phyloP scores from a whole-genome alignment of 2,113 vertebrate species.

The Dicentrarchus labrax region DNA sequence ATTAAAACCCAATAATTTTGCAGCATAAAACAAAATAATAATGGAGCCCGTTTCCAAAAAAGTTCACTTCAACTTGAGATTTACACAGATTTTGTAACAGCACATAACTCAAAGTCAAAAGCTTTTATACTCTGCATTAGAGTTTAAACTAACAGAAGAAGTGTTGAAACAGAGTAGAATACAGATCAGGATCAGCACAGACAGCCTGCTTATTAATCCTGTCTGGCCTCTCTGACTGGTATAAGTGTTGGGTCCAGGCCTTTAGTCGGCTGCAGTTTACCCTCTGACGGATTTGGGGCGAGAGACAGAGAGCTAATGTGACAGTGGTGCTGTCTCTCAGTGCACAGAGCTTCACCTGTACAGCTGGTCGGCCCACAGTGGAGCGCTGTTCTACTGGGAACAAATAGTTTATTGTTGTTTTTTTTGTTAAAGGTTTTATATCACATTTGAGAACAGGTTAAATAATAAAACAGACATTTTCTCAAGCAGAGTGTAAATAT shows the following conservation, averaged over 20 bases:
- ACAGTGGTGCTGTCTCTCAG: neutral
- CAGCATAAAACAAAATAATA: constrained; percentile 35
- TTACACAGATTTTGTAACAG: neutral
- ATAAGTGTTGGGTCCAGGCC: constrained; percentile 9
- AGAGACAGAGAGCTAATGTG: neutral
- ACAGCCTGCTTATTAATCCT: constrained; percentile 6
- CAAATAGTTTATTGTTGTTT: too few relatives aligned
- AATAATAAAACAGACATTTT: neutral
- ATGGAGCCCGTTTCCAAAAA: neutral
- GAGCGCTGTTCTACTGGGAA: neutral
- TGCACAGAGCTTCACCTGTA: constrained; percentile 19
- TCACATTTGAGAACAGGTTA: neutral
- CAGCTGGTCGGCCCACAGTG: neutral
- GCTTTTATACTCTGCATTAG: neutral
- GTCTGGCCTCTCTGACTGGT: constrained; percentile 7
- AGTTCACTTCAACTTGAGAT: neutral
- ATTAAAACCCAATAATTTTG: constrained; percentile 40
- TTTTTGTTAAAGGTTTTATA: too few relatives aligned
- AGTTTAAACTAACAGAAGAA: neutral
- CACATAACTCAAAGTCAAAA: neutral
- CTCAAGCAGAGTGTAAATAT: too few relatives aligned
- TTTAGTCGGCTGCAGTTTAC: neutral
- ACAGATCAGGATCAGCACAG: constrained; percentile 10
- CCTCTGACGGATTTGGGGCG: constrained; percentile 45
- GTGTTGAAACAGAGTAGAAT: neutral